Percentiles rank a stretch among this genome's conserved stretches.
Conservation (phyloP, 2,888 invertebrate species). For the Dicranocentrus wangi region DNA sequence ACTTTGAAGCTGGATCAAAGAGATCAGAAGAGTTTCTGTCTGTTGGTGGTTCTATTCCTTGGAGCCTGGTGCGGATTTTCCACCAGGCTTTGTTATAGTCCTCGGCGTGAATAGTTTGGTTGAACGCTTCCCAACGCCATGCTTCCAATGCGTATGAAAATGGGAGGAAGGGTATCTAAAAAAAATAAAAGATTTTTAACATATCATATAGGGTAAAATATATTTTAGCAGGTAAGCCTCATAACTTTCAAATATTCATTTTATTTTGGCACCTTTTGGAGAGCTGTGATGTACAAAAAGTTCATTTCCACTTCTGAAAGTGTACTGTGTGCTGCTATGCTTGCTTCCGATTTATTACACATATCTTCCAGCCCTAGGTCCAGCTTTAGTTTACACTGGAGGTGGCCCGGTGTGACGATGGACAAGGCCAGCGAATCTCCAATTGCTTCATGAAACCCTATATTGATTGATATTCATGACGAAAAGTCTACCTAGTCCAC, state of each 20-base stretch:
- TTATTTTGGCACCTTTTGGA: constrained; percentile 72
- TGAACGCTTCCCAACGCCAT: constrained; percentile 74
- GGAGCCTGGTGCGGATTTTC: constrained; percentile 71
- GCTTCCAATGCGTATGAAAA: constrained; percentile 74
- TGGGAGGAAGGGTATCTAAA: constrained; percentile 74
- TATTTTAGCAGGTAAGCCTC: neutral
- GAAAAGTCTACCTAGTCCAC: no score
- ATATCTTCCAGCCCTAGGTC: constrained; percentile 51
- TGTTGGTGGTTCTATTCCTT: constrained; percentile 72
- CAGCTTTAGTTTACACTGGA: constrained; percentile 66
- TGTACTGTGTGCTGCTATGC: constrained; percentile 35
- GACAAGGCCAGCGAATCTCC: constrained; percentile 74
- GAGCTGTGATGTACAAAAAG: constrained; percentile 73
- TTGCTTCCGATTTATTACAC: constrained; percentile 43
- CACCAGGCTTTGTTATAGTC: constrained; percentile 75
- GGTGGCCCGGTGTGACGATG: constrained; percentile 71
- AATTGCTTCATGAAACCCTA: constrained; percentile 74
- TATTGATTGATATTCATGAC: neutral
- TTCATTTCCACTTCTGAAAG: constrained; percentile 70
- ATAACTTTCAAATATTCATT: neutral
- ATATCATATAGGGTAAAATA: neutral
- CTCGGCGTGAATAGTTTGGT: constrained; percentile 69
- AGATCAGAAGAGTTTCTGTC: constrained; percentile 70
- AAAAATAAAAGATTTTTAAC: neutral
- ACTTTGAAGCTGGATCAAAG: constrained; percentile 75